phyloP scores from a whole-genome alignment of 2,797 vertebrate genomes.

The Eleutherodactylus coqui region DNA sequence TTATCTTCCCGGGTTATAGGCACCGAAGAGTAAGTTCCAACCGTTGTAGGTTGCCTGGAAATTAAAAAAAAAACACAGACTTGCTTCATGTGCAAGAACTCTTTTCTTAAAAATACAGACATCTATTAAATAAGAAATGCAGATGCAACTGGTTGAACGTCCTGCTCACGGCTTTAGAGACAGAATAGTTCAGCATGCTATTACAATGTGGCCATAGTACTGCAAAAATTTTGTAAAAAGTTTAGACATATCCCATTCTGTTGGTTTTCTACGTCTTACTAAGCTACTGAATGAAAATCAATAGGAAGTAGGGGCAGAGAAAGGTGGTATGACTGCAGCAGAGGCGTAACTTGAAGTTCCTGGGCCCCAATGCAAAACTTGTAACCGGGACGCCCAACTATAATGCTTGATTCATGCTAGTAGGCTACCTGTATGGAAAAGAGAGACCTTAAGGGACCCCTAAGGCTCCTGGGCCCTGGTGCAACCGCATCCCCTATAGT shows the following conservation, averaged over 20 bases:
- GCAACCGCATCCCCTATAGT: too few species aligned
- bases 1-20: neutral
- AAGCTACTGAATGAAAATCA: neutral
- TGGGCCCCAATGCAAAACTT: too few species aligned
- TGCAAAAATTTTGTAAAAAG: too few species aligned
- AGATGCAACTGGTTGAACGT: neutral
- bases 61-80: neutral
- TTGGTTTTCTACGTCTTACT: neutral
- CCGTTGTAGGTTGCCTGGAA: too few species aligned
- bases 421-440: too few species aligned
- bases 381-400: too few species aligned
- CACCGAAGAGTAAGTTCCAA: neutral
- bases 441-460: too few species aligned
- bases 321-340: too few species aligned
- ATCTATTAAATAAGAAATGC: neutral
- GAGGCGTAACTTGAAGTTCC: too few species aligned
- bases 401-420: too few species aligned
- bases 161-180: neutral
- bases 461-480: too few species aligned
- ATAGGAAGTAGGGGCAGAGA: neutral
- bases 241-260: too few species aligned
- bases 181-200: neutral
- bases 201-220: neutral
- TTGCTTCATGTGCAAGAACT: neutral
- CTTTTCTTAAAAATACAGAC: neutral